Evolutionary conservation across 2,888 invertebrate genomes (phyloP), one percentile per base, ranked within the genome.

Genomic region (Agriopis marginaria): DNA sequence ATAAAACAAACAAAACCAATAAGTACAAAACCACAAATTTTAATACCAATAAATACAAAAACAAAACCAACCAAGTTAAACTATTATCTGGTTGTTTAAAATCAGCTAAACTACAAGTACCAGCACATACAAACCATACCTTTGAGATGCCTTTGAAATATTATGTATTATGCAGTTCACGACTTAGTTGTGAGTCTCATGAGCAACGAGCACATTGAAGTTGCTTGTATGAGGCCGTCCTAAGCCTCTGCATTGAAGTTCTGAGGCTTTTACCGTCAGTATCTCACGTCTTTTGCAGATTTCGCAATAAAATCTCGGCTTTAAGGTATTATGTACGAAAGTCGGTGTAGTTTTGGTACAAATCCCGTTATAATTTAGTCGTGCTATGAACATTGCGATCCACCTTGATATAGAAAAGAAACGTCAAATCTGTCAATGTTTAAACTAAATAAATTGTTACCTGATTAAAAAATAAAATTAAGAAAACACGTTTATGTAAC

Each of bases 291-390:
- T 49, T 56, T 56, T 49, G 40, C 51, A 65, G 64, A 44, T 58
- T 58, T 65, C 3, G 51, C 44, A 65, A 58, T 58, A 58, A 65
- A 65, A 58, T 14, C 64, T 65, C 44, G 12, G 54, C 32, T 42
- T 44, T 9, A n/a, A 65, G 51, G 51, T 40, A 44, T 65, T 50
- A 58, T 58, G 51, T 44, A 14, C 10, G 23, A 50, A 42, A 50
- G 12, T 12, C 14, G 23, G 44, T 44, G 50, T 58, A 51, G 8
- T 58, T 23, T 55, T 7, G 10, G 10, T 42, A 51, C 23, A n/a
- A 58, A 44, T 14, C 11, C 10, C 32, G 17, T 44, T 17, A 42
- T 49, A 40, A 55, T 17, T 55, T 55, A 39, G 14, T 49, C 11
- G 10, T 53, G 11, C 8, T 32, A 32, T 9, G 23, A 17, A 50